These are phyloP conservation scores for Temnothorax curvispinosus DNA, from an alignment of 1,140 invertebrate species.

Conservation along the genomic window DNA sequence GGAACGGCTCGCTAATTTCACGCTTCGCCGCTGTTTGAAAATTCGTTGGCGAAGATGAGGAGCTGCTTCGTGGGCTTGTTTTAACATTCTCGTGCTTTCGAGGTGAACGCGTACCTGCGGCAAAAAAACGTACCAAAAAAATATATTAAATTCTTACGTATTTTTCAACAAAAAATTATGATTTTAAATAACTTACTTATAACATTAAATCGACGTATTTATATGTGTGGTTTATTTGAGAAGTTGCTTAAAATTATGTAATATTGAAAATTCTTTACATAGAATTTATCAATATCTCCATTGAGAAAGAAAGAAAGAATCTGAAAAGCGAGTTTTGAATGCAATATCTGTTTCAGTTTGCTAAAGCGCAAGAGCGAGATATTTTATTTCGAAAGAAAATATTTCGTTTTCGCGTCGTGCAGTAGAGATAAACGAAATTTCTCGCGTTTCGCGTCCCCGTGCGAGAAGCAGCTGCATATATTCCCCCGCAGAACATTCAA, in stretches of 20 bases:
- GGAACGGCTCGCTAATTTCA: constrained; percentile 70
- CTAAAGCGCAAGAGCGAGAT: neutral
- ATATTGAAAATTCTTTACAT: neutral
- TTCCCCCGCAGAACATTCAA: constrained; percentile 22
- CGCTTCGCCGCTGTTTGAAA: constrained; percentile 68
- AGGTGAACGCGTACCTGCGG: neutral
- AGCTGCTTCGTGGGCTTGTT: constrained; percentile 16
- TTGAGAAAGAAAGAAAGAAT: neutral
- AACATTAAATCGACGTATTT: constrained; percentile 2
- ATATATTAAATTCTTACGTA: neutral
- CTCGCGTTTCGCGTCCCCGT: constrained; percentile 1
- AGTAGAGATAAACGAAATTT: constrained; percentile 30
- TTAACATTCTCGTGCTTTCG: neutral
- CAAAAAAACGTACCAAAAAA: constrained; percentile 30
- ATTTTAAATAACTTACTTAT: neutral
- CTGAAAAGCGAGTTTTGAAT: neutral
- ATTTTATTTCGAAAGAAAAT: constrained; percentile 44
- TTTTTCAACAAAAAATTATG: neutral
- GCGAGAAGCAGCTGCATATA: neutral
- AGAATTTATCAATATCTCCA: constrained; percentile 7
- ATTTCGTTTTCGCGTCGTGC: constrained; percentile 11
- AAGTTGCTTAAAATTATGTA: neutral
- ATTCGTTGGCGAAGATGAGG: constrained; percentile 59
- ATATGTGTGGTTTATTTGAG: neutral
- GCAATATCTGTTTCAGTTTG: constrained; percentile 16